Evolutionary conservation across 2,113 vertebrate species (phyloP).

Genomic region (Seriola aureovittata): DNA sequence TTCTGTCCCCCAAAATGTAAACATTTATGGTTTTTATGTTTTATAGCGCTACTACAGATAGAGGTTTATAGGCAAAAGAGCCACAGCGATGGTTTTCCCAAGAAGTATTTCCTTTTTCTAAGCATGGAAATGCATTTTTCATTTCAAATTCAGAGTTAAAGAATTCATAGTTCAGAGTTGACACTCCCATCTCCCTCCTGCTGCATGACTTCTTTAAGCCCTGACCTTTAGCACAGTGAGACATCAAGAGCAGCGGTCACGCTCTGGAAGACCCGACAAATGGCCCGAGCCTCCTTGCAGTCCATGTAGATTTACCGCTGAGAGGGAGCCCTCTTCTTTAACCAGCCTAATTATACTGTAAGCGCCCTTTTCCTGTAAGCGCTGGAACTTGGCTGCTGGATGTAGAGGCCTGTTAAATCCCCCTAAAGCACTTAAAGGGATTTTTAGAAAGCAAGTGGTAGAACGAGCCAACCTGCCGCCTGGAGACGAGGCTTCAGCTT

Average conservation of each 20-base stretch:
- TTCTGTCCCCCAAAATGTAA: not conserved
- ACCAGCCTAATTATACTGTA: slow-evolving; percentile 76
- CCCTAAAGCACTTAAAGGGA: slow-evolving; percentile 76
- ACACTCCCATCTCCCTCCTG: not conserved
- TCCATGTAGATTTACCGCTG: slow-evolving; percentile 57
- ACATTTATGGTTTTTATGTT: not conserved
- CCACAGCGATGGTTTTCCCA: not conserved
- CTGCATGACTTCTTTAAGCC: slow-evolving; percentile 30
- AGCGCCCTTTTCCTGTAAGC: slow-evolving; percentile 71
- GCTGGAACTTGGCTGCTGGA: slow-evolving; percentile 64
- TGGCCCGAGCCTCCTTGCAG: slow-evolving; percentile 56
- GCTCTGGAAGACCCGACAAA: slow-evolving; percentile 64
- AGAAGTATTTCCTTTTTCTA: not conserved
- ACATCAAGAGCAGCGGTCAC: slow-evolving; percentile 62
- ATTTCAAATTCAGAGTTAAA: slow-evolving; percentile 14
- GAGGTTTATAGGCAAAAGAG: not conserved
- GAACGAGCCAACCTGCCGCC: slow-evolving; percentile 46
- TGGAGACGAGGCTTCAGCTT: slow-evolving; percentile 50
- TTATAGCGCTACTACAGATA: not conserved
- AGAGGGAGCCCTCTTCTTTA: slow-evolving; percentile 64
- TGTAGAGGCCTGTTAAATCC: slow-evolving; percentile 76
- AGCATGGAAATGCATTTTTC: slow-evolving; percentile 17
- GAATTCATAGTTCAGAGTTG: slow-evolving; percentile 8
- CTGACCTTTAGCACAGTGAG: slow-evolving; percentile 63
- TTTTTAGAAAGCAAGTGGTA: slow-evolving; percentile 69